These are phyloP conservation scores for Oreochromis grahami DNA, from an alignment of 2,797 vertebrate species.

Conservation along the genomic window DNA sequence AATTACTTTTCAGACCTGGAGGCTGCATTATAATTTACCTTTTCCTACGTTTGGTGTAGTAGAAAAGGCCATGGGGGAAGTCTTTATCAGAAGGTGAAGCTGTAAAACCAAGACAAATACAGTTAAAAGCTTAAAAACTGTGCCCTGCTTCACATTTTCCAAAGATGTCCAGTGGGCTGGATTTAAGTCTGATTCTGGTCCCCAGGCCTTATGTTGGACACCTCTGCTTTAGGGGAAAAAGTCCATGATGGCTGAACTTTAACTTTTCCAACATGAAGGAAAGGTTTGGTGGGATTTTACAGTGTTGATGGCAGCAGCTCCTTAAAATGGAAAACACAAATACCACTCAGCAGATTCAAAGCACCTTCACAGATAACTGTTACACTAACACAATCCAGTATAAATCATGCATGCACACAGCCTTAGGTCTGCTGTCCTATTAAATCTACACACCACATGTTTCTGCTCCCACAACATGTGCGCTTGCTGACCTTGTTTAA, in stretches of 20 bases:
- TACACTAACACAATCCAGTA: neutral
- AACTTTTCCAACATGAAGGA: neutral
- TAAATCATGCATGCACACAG: neutral
- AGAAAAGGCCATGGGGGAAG: fast-evolving
- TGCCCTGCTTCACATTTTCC: neutral
- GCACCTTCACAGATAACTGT: neutral
- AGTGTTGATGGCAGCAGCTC: neutral
- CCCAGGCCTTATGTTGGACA: neutral
- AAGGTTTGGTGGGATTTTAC: neutral
- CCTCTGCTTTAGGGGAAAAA: fast-evolving
- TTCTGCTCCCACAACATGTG: neutral
- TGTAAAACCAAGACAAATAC: neutral
- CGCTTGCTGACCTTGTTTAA: neutral
- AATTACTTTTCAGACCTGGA: neutral
- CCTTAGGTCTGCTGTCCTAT: neutral
- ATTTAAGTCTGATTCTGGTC: neutral
- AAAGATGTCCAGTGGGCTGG: neutral
- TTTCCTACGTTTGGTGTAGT: neutral
- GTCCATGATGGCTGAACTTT: neutral
- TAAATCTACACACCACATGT: neutral
- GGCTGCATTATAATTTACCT: neutral
- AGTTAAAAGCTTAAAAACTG: neutral
- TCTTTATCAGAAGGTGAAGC: neutral
- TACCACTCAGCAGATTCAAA: neutral
- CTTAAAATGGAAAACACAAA: neutral